Percentiles rank a stretch among this genome's conserved stretches.
These are phyloP conservation scores for Darevskia mixta DNA, from an alignment of 2,797 vertebrate species.

Conservation along the genomic window DNA sequence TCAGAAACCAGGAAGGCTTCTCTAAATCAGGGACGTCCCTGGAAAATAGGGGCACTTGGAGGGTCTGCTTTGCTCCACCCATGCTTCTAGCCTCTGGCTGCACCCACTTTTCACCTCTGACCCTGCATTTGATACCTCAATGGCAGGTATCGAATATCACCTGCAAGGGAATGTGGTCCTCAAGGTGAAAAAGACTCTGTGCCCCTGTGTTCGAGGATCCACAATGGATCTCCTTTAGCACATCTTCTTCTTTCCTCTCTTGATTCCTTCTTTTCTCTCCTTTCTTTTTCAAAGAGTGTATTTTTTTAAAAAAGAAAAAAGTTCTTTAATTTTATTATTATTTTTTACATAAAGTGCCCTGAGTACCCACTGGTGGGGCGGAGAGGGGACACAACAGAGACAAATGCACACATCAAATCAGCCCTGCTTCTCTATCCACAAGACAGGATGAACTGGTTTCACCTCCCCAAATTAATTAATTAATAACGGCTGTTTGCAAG, in stretches of 20 bases:
- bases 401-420: not conserved
- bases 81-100: no score
- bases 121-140: no score
- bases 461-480: not conserved
- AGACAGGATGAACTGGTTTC: not conserved
- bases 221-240: not conserved
- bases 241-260: not conserved
- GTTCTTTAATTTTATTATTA: not conserved
- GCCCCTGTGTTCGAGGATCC: not conserved
- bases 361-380: not conserved
- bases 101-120: no score
- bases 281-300: not conserved
- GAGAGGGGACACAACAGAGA: not conserved
- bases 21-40: no score
- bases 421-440: not conserved
- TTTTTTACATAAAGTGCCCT: not conserved
- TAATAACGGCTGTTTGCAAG: not conserved
- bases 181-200: no score
- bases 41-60: no score
- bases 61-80: no score
- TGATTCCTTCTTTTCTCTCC: not conserved
- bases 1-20: no score
- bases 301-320: not conserved
- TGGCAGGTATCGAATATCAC: no score
- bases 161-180: not conserved